Evolutionary conservation across 2,113 vertebrate genomes (phyloP), one percentile per base, ranked within the genome.

Genomic region (Trachemys scripta): DNA sequence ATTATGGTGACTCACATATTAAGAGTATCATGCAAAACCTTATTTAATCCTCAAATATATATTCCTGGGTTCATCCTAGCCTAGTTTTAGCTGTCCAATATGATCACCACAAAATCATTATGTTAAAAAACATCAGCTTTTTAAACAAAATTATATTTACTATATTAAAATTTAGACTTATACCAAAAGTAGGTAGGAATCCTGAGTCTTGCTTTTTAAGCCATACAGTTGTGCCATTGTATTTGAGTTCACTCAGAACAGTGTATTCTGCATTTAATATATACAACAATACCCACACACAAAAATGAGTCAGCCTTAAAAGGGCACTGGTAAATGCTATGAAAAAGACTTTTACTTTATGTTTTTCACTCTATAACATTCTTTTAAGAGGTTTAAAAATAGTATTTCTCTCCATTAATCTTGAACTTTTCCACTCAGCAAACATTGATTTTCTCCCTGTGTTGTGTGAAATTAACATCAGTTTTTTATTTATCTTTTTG

Each of bases 1-100:
- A 13, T 92, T 95, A 89, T 96, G 93, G 90, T 95, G 93, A 17
- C 62, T 90, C 92, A 29, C 57, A 59, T 59, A 13, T 29, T 59
- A 59, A 94, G 95, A 97, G 96, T 88, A 91, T 29, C 80, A 96
- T 93, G 94, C 95, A 96, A 95, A 94, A 91, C 45, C 92, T 0
- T 1, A 62, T 96, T 95, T 92, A 94, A 96, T 92, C 92, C 93
- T 96, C 95, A 93, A 91, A 96, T 96, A 96, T 96, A 95, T 78
- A 87, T 94, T 81, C 89, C 94, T 96, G 87, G 96, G 94, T 97
- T 97, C 95, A 94, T 95, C 80, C 72, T 57, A 79, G 90, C 76
- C 90, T 88, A 94, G 96, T 96, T 97, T 96, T 96, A 96, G 90
- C 96, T 97, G 97, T 97, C 94, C 96, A 97, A 97, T 86, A 94